Evolutionary conservation across 2,797 vertebrate genomes (phyloP), one percentile per base, ranked within the genome.

Genomic region (Anguilla marmorata): DNA sequence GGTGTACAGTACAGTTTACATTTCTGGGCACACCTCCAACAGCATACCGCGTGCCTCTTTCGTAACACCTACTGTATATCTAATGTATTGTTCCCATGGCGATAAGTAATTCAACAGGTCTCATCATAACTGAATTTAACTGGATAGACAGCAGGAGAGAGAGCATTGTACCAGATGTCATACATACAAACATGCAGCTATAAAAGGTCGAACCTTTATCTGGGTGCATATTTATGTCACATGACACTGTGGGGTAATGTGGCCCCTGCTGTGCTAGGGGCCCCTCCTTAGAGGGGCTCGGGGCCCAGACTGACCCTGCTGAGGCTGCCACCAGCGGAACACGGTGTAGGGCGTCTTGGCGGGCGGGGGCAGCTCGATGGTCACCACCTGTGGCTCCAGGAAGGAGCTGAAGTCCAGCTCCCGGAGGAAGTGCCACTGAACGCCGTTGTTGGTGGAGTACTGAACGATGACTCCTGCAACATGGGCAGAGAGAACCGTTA

Each of bases 241-340:
- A 41, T 41, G 45, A 82, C 45, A 82, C 16, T 8, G 21, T n/a
- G 21, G 45, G 8, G 41, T 1, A 48, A 45, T 82, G 74, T 76
- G 69, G 69, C 69, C 69, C 69, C 74, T 79, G 33, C 74, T 2
- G 33, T 80, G 41, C 21, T 2, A 5, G 19, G 6, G 41, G 6
- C 19, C 41, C 76, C 76, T 48, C 7, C 24, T 19, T 24, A 80
- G 76, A 80, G 76, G 41, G 37, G 37, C 76, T 1, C 0, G 79
- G 79, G 7, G 6, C 21, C 41, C 79, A 50, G 45, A 69, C 93
- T 91, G 85, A 98, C 99, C 99, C 1, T 98, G 98, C 16, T 98
- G 98, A 0, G 99, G 98, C 91, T 99, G 99, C 98, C 98, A 99
- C 99, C 99, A 99, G 33, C 98, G 96, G 90, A 99, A 99, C 12